A percentile compares a stretch with the other conserved stretches of the same genome.
Conservation (phyloP, 2,888 invertebrate genomes). For the Ophraella communa region DNA sequence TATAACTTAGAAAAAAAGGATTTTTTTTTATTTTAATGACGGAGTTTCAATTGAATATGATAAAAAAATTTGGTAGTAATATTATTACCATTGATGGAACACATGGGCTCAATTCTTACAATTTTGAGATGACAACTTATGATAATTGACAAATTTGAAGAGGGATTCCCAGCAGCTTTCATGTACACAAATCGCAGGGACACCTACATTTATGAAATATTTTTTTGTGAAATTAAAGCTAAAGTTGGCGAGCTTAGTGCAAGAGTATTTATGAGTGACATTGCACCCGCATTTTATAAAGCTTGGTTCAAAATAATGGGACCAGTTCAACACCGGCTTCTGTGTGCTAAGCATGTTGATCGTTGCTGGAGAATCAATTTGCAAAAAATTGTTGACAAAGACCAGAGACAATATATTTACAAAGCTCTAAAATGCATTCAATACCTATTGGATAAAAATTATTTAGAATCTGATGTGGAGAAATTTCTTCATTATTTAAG, state of each 20-base stretch:
- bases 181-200: constrained; percentile 16
- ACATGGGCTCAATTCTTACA: background rate
- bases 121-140: too few species aligned
- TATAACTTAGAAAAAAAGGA: background rate
- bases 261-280: background rate
- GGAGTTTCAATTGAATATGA: background rate
- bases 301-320: background rate
- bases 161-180: constrained; percentile 20
- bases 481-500: background rate
- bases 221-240: constrained; percentile 12
- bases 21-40: background rate
- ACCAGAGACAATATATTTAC: background rate
- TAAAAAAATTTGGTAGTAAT: background rate
- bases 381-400: background rate
- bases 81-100: background rate
- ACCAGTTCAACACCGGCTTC: background rate
- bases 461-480: background rate
- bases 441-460: background rate
- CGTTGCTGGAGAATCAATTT: background rate
- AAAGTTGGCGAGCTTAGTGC: background rate
- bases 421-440: background rate
- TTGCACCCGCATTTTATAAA: background rate
- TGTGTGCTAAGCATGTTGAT: background rate
- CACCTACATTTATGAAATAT: constrained; percentile 14
- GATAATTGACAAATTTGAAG: too few species aligned